phyloP scores from a whole-genome alignment of 2,888 invertebrate genomes.

The Pristionchus japonicus region DNA sequence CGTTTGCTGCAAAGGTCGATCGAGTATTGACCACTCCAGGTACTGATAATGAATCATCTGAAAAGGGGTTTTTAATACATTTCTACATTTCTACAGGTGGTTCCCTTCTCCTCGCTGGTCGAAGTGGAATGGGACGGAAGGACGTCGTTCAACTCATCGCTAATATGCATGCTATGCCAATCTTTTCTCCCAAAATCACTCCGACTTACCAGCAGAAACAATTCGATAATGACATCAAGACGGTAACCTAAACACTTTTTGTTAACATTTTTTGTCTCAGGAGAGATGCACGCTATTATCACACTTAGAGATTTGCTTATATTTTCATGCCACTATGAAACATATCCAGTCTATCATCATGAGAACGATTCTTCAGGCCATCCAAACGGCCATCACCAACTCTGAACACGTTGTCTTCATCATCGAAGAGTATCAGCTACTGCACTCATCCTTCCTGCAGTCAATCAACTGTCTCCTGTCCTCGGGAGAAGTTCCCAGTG shows the following conservation, averaged over 20 bases:
- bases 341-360: too few relatives aligned
- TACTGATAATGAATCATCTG: too few relatives aligned
- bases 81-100: too few relatives aligned
- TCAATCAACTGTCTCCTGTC: constrained; percentile 85
- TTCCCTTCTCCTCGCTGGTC: constrained; percentile 83
- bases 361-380: constrained; percentile 78
- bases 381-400: constrained; percentile 86
- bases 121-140: constrained; percentile 86
- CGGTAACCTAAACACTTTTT: constrained; percentile 77
- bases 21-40: constrained; percentile 80
- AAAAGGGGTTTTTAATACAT: too few relatives aligned
- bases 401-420: constrained; percentile 85
- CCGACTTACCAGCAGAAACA: constrained; percentile 81
- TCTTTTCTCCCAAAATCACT: constrained; percentile 79
- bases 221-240: constrained; percentile 86
- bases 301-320: too few relatives aligned
- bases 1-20: constrained; percentile 82
- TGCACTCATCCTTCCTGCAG: constrained; percentile 83
- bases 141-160: constrained; percentile 85
- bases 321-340: too few relatives aligned
- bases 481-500: constrained; percentile 86
- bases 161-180: constrained; percentile 83
- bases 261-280: too few relatives aligned
- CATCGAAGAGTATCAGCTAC: constrained; percentile 87
- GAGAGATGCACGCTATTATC: too few relatives aligned